Evolutionary conservation across 2,113 vertebrate genomes (phyloP).

Genomic region (Mesembrinibis cayennensis): DNA sequence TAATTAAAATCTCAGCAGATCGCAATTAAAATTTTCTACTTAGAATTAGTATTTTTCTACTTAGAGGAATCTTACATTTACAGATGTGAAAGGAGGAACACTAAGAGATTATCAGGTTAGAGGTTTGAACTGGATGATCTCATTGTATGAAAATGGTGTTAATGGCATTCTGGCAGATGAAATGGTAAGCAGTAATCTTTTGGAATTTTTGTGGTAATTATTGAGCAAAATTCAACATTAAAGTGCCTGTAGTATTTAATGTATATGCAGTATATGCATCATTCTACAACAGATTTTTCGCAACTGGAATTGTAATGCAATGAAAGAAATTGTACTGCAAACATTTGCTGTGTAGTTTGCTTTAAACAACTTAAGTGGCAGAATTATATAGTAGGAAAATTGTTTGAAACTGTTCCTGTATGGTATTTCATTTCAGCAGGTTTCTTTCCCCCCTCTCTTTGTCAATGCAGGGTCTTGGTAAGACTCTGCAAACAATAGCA

Average conservation of each 20-base stretch:
- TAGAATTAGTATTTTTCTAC: background rate
- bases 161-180: slow-evolving; percentile 93
- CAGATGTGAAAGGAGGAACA: slow-evolving; percentile 88
- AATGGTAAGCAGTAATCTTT: slow-evolving; percentile 80
- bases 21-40: background rate
- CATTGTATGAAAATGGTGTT: slow-evolving; percentile 90
- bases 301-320: background rate
- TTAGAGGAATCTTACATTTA: slow-evolving; percentile 53
- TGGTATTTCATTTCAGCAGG: background rate
- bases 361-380: background rate
- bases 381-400: background rate
- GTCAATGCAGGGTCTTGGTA: slow-evolving; percentile 83
- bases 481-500: slow-evolving; percentile 89
- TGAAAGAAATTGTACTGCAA: background rate
- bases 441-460: background rate
- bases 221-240: background rate
- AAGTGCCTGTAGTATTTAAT: background rate
- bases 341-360: background rate
- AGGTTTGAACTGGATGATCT: slow-evolving; percentile 92
- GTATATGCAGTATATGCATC: background rate
- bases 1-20: background rate
- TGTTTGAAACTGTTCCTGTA: background rate
- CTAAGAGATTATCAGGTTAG: slow-evolving; percentile 89
- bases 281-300: background rate
- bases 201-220: background rate